A percentile compares a stretch with the other conserved stretches of the same genome.
phyloP scores from a whole-genome alignment of 2,888 invertebrate genomes.

The Leucophenga montana region DNA sequence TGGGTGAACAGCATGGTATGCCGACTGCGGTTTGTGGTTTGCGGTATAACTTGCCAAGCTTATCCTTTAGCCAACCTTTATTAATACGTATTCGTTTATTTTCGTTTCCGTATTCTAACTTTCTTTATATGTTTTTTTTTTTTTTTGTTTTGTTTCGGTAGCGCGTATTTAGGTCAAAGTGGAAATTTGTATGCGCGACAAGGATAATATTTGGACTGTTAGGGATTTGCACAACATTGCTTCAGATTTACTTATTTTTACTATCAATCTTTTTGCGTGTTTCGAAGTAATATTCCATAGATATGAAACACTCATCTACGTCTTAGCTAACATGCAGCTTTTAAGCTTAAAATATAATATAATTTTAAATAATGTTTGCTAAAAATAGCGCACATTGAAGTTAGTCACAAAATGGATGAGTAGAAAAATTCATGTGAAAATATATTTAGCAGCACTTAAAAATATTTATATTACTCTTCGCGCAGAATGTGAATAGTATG shows the following conservation, averaged over 20 bases:
- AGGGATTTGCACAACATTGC: conserved; percentile 6
- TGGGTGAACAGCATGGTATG: neutral
- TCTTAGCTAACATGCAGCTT: neutral
- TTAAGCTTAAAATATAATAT: neutral
- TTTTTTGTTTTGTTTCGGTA: conserved; percentile 21
- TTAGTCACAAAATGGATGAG: neutral
- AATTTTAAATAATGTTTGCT: conserved; percentile 35
- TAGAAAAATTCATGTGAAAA: neutral
- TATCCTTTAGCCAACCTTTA: conserved; percentile 4
- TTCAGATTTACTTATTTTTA: neutral
- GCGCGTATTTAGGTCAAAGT: conserved; percentile 56
- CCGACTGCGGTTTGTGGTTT: neutral
- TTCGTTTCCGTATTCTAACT: conserved; percentile 47
- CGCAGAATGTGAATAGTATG: too few relatives aligned
- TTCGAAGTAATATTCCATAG: conserved; percentile 41
- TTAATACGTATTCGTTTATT: conserved; percentile 31
- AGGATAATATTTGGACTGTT: conserved; percentile 15
- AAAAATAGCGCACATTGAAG: conserved; percentile 47
- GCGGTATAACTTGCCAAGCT: neutral
- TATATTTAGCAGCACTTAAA: conserved; percentile 38
- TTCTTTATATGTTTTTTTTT: conserved; percentile 26
- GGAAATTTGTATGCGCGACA: conserved; percentile 55
- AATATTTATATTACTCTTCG: conserved; percentile 49
- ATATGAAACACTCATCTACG: conserved; percentile 40
- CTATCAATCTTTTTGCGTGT: neutral